These are phyloP conservation scores for Delphinus delphis DNA, from an alignment of 2,113 vertebrate genomes.

Conservation along the genomic window DNA sequence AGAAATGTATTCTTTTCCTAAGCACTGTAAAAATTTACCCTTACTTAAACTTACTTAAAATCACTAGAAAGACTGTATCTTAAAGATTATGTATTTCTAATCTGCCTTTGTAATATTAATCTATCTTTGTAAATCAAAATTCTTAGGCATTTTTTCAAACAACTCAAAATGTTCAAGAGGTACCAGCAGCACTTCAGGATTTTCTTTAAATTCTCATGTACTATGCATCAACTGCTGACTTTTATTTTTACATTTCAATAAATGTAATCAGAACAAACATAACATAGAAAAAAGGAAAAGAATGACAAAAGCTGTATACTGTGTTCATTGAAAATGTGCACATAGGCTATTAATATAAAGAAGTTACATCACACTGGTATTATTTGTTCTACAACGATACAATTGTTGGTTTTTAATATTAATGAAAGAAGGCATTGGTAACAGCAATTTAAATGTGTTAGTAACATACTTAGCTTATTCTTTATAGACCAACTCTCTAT, in stretches of 20 bases:
- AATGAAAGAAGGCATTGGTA: neutral
- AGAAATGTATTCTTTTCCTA: conserved; percentile 38
- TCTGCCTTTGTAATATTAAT: conserved; percentile 25
- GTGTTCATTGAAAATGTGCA: neutral
- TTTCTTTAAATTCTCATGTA: neutral
- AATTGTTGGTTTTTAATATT: neutral
- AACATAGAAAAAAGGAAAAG: neutral
- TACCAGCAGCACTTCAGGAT: neutral
- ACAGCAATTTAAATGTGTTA: neutral
- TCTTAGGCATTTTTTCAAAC: neutral
- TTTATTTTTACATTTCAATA: conserved; percentile 38
- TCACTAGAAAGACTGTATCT: conserved; percentile 6
- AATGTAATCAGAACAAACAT: neutral
- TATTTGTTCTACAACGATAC: neutral
- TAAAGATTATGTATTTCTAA: neutral
- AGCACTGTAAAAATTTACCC: neutral
- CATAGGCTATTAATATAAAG: neutral
- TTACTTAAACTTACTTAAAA: neutral
- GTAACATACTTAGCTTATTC: neutral
- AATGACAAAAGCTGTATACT: neutral
- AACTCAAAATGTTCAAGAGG: neutral
- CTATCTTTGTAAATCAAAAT: conserved; percentile 16
- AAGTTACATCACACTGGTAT: neutral
- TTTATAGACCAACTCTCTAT: neutral
- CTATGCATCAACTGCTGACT: neutral